These are phyloP conservation scores for Drosophila bocki DNA, from an alignment of 1,140 invertebrate genomes.

Conservation along the genomic window DNA sequence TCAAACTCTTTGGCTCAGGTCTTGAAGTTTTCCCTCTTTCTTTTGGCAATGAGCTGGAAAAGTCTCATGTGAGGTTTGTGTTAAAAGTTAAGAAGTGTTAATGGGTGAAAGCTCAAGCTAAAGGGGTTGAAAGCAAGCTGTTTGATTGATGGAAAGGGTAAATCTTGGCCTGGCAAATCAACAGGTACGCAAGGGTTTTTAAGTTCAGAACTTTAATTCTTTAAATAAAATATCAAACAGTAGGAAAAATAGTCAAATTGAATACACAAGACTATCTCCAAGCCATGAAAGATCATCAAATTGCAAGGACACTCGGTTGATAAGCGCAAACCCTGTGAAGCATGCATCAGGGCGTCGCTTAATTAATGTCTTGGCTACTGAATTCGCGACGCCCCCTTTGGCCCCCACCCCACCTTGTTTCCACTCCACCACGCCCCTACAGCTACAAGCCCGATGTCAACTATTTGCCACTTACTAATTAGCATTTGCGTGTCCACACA, in stretches of 20 bases:
- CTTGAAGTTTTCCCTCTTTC: constrained; percentile 4
- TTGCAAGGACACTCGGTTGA: constrained; percentile 21
- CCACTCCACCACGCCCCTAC: neutral
- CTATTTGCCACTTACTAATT: constrained; percentile 62
- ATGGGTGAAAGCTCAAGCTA: neutral
- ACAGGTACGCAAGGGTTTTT: neutral
- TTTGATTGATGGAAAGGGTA: constrained; percentile 2
- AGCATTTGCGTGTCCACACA: constrained; percentile 62
- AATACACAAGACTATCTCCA: neutral
- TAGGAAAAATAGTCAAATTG: neutral
- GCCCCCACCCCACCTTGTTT: neutral
- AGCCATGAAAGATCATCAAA: neutral
- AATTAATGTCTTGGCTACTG: constrained; percentile 48
- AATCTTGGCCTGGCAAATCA: neutral
- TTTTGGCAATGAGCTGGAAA: constrained; percentile 1
- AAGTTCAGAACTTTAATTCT: neutral
- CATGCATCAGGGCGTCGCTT: constrained; percentile 51
- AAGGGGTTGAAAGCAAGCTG: neutral
- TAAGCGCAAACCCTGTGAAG: constrained; percentile 18
- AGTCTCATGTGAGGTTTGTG: constrained; percentile 3
- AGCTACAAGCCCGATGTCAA: constrained; percentile 30
- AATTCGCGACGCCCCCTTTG: constrained; percentile 15
- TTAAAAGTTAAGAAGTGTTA: constrained; percentile 35
- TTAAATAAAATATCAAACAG: neutral
- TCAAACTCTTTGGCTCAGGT: neutral